These are phyloP conservation scores for Baronia brevicornis DNA, from an alignment of 2,888 invertebrate genomes.

Conservation along the genomic window DNA sequence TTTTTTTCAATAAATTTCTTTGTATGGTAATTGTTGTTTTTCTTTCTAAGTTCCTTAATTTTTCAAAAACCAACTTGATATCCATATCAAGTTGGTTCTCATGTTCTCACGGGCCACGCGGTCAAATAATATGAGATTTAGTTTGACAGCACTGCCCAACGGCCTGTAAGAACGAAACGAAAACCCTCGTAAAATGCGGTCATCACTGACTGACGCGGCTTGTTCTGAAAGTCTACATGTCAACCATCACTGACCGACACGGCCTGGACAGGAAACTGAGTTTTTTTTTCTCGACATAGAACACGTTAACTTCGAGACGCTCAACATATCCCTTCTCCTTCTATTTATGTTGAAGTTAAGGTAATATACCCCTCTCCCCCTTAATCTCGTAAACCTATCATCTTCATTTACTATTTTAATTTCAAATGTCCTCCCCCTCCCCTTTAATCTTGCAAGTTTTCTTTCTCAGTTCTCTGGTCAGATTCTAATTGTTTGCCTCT, in stretches of 20 bases:
- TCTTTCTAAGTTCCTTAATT: conserved; percentile 13
- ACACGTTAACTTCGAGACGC: neutral
- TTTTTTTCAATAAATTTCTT: conserved; percentile 14
- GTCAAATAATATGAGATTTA: conserved; percentile 21
- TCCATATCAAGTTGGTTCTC: too few relatives aligned
- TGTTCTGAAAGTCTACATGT: neutral
- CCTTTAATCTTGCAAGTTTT: too few relatives aligned
- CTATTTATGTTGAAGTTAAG: too few relatives aligned
- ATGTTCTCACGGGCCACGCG: conserved; percentile 20
- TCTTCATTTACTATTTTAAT: too few relatives aligned
- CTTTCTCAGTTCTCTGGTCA: too few relatives aligned
- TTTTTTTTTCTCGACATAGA: conserved; percentile 1
- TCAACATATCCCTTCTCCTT: too few relatives aligned
- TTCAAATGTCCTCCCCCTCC: too few relatives aligned
- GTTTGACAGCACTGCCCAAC: conserved; percentile 20
- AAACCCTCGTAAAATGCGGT: conserved; percentile 19
- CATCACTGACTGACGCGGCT: conserved; percentile 1
- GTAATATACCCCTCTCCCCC: too few relatives aligned
- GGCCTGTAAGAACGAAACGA: too few relatives aligned
- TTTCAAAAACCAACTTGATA: conserved; percentile 15
- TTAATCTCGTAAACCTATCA: too few relatives aligned
- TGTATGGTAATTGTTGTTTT: conserved; percentile 16
- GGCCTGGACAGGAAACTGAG: neutral
- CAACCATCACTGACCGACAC: conserved; percentile 3
- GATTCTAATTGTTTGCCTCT: too few relatives aligned